These are phyloP conservation scores for Caenorhabditis remanei DNA, from an alignment of 1,140 invertebrate genomes.

Conservation along the genomic window DNA sequence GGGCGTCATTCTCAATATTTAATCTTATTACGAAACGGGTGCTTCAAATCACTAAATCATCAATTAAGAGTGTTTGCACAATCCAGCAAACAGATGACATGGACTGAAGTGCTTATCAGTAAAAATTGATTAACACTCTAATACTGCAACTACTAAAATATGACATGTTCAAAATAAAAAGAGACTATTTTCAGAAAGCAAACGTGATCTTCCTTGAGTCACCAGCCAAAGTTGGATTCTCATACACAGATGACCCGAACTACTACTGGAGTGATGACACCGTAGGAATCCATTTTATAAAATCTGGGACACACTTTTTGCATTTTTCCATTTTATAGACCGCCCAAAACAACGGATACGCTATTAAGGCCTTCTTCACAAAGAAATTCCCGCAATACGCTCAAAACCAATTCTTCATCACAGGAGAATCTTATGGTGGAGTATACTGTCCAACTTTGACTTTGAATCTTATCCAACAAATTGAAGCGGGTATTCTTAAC, in stretches of 20 bases:
- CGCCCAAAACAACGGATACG: slow-evolving; percentile 79
- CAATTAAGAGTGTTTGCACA: no score
- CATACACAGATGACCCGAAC: slow-evolving; percentile 58
- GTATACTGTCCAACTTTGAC: slow-evolving; percentile 80
- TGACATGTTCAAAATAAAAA: no score
- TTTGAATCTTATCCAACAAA: slow-evolving; percentile 76
- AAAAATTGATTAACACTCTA: no score
- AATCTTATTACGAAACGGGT: no score
- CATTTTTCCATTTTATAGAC: slow-evolving; percentile 64
- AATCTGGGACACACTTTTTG: neutral
- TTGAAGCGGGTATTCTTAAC: slow-evolving; percentile 60
- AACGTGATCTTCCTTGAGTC: slow-evolving; percentile 63
- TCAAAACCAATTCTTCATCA: slow-evolving; percentile 79
- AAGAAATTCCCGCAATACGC: slow-evolving; percentile 80
- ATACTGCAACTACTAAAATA: no score
- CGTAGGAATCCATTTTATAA: neutral
- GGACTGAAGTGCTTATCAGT: no score
- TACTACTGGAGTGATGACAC: slow-evolving; percentile 61
- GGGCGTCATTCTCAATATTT: neutral
- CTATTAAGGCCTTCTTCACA: slow-evolving; percentile 80
- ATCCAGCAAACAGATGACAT: no score
- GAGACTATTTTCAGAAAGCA: neutral
- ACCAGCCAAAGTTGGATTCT: slow-evolving; percentile 62
- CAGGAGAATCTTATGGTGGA: slow-evolving; percentile 79
- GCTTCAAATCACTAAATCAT: no score